Evolutionary conservation across 1,140 invertebrate species (phyloP).

Genomic region (Apis cerana): DNA sequence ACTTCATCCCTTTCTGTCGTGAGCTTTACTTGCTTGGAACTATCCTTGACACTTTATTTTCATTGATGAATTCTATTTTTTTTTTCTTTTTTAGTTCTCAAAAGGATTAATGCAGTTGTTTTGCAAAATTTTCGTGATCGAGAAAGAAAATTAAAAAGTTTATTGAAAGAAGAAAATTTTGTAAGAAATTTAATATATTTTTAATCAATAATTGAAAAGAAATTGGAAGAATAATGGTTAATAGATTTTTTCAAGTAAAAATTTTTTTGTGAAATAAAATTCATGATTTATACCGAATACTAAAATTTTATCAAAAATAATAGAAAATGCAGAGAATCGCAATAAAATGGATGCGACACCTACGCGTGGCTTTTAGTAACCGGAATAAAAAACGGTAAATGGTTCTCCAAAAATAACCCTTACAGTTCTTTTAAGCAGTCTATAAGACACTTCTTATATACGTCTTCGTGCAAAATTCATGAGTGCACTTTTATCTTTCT

Average conservation of each 20-base stretch:
- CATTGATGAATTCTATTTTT: background rate
- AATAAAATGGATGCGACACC: background rate
- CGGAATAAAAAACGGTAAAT: background rate
- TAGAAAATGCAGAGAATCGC: background rate
- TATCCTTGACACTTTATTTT: background rate
- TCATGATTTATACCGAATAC: too few species aligned
- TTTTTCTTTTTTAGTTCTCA: too few species aligned
- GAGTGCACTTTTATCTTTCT: background rate
- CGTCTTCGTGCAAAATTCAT: background rate
- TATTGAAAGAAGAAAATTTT: too few species aligned
- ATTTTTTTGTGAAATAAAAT: too few species aligned
- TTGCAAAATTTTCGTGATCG: too few species aligned
- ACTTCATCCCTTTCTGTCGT: background rate
- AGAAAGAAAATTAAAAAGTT: too few species aligned
- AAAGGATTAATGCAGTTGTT: background rate
- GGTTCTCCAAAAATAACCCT: slow-evolving; percentile 8
- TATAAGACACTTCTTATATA: too few species aligned
- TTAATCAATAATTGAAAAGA: too few species aligned
- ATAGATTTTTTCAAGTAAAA: too few species aligned
- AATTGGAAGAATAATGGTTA: too few species aligned
- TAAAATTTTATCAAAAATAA: too few species aligned
- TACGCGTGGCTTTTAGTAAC: background rate
- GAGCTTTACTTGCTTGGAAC: background rate
- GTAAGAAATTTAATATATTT: too few species aligned
- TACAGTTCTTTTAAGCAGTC: background rate